A percentile compares a stretch with the other conserved stretches of the same genome.
These are phyloP conservation scores for Macrostomum lignano DNA, from an alignment of 1,140 invertebrate genomes.

Conservation along the genomic window DNA sequence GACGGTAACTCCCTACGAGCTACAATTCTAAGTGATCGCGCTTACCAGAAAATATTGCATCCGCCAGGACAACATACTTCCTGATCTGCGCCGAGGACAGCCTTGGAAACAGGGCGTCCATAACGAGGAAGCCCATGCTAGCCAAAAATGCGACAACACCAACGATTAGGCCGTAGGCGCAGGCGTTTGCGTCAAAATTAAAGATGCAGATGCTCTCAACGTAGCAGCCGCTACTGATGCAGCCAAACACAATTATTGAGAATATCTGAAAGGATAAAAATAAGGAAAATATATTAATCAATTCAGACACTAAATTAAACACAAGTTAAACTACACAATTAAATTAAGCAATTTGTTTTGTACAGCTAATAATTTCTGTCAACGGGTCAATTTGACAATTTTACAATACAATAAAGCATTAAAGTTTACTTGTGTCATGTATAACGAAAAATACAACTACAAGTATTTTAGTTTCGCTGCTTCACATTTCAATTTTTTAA, in stretches of 20 bases:
- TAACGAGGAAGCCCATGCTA: constrained; percentile 53
- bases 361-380: no score
- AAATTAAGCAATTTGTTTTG: no score
- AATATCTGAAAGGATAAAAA: constrained; percentile 44
- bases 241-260: constrained; percentile 82
- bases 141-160: constrained; percentile 70
- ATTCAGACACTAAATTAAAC: no score
- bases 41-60: constrained; percentile 49
- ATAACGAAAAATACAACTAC: no score
- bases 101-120: constrained; percentile 76
- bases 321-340: no score
- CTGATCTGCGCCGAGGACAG: constrained; percentile 88
- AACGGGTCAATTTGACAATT: no score
- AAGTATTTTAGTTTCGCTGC: no score
- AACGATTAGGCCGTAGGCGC: constrained; percentile 67
- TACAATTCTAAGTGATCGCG: no score
- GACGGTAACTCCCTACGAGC: no score
- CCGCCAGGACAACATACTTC: constrained; percentile 66
- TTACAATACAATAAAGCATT: no score
- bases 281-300: constrained; percentile 7
- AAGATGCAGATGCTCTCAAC: constrained; percentile 43
- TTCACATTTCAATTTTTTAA: no score
- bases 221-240: constrained; percentile 43
- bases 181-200: constrained; percentile 62
- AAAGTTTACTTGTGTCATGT: no score